These are phyloP conservation scores for Peromyscus eremicus DNA, from an alignment of 2,797 vertebrate genomes.

Conservation along the genomic window DNA sequence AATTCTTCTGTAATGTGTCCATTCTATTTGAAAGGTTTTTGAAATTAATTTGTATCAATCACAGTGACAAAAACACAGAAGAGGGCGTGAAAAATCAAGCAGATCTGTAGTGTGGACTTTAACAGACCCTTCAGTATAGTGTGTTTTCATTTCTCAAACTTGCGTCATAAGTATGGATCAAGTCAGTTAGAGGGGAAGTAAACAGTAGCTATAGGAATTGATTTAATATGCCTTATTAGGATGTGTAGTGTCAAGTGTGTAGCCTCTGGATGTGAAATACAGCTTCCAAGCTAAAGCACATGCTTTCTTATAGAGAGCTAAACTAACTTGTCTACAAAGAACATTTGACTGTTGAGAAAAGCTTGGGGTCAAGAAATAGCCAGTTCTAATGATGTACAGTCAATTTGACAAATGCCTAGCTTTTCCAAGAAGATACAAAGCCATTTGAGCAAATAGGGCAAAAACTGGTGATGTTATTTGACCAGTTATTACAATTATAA, in stretches of 20 bases:
- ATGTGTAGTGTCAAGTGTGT: background rate
- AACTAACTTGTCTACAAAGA: constrained; percentile 20
- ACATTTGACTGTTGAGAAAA: background rate
- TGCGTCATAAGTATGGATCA: constrained; percentile 5
- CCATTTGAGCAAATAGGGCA: background rate
- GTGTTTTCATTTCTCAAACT: background rate
- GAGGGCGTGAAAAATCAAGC: background rate
- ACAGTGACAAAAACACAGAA: background rate
- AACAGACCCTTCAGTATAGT: background rate
- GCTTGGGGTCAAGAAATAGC: background rate
- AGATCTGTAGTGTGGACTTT: background rate
- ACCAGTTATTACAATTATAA: background rate
- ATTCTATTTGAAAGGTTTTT: background rate
- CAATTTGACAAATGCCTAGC: background rate
- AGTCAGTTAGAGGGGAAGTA: background rate
- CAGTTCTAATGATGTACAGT: background rate
- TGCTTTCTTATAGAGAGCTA: background rate
- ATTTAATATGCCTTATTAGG: background rate
- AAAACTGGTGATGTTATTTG: background rate
- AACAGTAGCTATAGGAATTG: background rate
- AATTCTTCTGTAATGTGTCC: background rate
- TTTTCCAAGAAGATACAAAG: background rate
- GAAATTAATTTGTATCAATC: constrained; percentile 23
- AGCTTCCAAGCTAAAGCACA: background rate
- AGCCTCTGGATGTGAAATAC: background rate